Percentiles rank a stretch among this genome's conserved stretches.
Evolutionary conservation across 2,113 vertebrate species (phyloP).

Genomic region (Orientallactaga bullata): DNA sequence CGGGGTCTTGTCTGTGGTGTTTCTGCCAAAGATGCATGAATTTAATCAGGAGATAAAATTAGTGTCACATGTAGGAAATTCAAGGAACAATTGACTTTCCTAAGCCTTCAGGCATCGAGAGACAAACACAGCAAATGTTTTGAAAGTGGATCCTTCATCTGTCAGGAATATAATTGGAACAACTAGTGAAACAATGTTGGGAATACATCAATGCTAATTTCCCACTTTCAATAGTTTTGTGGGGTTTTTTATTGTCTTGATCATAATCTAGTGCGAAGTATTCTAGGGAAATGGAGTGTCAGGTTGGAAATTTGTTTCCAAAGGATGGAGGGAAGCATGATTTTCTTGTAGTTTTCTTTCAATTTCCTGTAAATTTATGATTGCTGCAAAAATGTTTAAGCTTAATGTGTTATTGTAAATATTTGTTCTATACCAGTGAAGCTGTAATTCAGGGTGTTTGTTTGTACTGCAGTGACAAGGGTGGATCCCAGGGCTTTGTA

Average conservation of each 20-base stretch:
- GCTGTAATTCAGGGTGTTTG: background rate
- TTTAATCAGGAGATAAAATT: background rate
- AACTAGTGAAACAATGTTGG: background rate
- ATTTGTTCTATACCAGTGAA: background rate
- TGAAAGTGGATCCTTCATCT: background rate
- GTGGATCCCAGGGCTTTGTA: background rate
- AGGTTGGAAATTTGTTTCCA: background rate
- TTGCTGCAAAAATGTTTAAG: background rate
- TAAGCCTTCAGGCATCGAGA: background rate
- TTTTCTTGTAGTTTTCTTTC: background rate
- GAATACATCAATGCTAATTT: background rate
- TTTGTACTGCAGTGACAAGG: background rate
- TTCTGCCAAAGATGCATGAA: background rate
- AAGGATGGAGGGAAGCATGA: background rate
- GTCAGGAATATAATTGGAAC: background rate
- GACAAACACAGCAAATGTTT: background rate
- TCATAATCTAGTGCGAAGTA: background rate
- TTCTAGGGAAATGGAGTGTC: background rate
- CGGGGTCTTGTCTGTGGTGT: background rate
- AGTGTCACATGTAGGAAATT: background rate
- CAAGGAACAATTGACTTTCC: background rate
- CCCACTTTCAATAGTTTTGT: background rate
- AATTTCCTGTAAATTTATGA: background rate
- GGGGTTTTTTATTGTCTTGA: background rate
- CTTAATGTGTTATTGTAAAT: constrained; percentile 8